phyloP scores from a whole-genome alignment of 2,797 vertebrate genomes.

The Hydrophis major region DNA sequence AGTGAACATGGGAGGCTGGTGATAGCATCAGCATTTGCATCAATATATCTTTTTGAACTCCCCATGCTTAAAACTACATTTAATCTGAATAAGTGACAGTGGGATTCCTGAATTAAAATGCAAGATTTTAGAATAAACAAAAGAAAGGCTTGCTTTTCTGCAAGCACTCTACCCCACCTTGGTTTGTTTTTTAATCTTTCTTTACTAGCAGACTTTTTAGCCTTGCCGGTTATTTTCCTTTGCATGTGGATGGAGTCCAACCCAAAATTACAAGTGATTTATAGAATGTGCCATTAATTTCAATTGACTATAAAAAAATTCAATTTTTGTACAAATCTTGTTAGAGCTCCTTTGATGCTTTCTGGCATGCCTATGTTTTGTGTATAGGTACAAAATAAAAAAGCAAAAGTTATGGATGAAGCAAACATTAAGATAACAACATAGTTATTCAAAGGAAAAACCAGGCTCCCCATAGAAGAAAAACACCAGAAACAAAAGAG shows the following conservation, averaged over 20 bases:
- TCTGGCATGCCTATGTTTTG: conserved; percentile 51
- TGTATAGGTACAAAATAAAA: conserved; percentile 38
- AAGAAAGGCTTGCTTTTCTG: background rate
- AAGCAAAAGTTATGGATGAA: conserved; percentile 34
- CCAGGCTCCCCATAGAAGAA: background rate
- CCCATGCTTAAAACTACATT: background rate
- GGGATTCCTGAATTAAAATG: background rate
- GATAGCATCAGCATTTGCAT: background rate
- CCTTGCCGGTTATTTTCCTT: background rate
- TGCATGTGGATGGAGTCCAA: background rate
- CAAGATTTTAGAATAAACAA: background rate
- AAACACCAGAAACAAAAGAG: background rate
- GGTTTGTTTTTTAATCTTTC: background rate
- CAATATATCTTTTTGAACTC: background rate
- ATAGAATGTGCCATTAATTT: background rate
- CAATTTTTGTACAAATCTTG: background rate
- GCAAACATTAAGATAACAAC: conserved; percentile 37
- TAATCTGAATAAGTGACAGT: background rate
- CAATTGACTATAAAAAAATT: background rate
- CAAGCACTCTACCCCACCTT: background rate
- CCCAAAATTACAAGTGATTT: background rate
- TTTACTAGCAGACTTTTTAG: background rate
- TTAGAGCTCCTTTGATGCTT: conserved; percentile 26
- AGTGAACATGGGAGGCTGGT: background rate
- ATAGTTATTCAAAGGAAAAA: conserved; percentile 10